Percentiles rank a stretch among this genome's conserved stretches.
These are phyloP conservation scores for Spermophilus dauricus DNA, from an alignment of 2,113 vertebrate genomes.

Conservation along the genomic window DNA sequence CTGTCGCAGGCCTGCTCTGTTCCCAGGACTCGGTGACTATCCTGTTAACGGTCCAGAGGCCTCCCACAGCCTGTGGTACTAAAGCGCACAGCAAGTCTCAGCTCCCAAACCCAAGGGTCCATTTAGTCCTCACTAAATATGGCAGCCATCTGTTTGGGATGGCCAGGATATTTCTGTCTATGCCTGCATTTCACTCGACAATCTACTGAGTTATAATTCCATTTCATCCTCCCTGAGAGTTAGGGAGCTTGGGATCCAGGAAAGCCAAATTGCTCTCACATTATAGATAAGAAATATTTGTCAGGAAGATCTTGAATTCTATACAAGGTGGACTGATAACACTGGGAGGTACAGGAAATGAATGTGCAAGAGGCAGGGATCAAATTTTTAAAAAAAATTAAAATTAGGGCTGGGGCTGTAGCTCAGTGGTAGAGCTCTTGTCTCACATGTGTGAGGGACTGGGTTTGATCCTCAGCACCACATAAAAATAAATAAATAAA, in stretches of 20 bases:
- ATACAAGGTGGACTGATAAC: neutral
- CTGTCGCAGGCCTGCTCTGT: fast-evolving
- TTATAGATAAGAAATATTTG: neutral
- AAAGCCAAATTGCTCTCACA: neutral
- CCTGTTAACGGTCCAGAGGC: too few relatives aligned
- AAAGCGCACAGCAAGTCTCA: neutral
- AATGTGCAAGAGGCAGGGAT: neutral
- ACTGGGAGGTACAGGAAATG: fast-evolving
- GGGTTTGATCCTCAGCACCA: too few relatives aligned
- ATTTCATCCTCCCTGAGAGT: too few relatives aligned
- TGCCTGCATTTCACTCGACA: neutral
- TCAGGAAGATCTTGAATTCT: neutral
- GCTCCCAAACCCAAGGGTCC: neutral
- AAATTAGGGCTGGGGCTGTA: neutral
- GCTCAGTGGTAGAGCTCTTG: too few relatives aligned
- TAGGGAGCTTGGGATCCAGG: neutral
- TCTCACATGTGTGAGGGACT: too few relatives aligned
- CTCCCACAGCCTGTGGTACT: too few relatives aligned
- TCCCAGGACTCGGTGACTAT: neutral
- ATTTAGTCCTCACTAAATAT: neutral
- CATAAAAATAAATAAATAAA: too few relatives aligned
- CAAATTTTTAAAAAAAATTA: neutral
- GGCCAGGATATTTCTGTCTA: neutral
- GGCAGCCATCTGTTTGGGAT: neutral
- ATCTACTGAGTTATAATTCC: neutral